Evolutionary conservation across 37 sponge, comb jelly and placozoan species (phyloP).

Genomic region (Crambe crambe): DNA sequence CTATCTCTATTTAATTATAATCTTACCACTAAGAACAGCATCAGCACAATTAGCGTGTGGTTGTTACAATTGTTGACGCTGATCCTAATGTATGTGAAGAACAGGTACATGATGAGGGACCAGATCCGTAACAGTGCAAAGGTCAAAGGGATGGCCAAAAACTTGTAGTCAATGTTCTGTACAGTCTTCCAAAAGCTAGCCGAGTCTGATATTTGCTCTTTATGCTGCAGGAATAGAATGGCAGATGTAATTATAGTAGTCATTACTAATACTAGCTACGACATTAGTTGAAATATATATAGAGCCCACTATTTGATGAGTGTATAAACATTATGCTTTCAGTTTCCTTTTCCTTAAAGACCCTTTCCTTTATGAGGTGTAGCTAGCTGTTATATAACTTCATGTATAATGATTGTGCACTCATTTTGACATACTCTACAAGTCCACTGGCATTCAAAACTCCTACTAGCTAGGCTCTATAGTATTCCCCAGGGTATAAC

Average conservation of each 20-base stretch:
- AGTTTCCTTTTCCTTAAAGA: too few relatives aligned
- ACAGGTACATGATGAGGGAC: constrained; percentile 18
- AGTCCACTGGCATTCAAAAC: too few relatives aligned
- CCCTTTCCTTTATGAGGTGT: too few relatives aligned
- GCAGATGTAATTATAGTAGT: background rate
- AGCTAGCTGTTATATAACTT: too few relatives aligned
- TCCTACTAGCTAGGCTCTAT: too few relatives aligned
- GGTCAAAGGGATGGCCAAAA: constrained; percentile 44
- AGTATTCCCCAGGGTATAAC: too few relatives aligned
- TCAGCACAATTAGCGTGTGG: background rate
- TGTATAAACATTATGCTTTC: too few relatives aligned
- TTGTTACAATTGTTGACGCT: background rate
- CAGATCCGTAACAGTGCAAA: constrained; percentile 67
- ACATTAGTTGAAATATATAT: too few relatives aligned
- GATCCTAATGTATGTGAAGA: background rate
- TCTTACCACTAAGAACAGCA: constrained; percentile 9
- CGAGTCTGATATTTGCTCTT: background rate
- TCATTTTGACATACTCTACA: too few relatives aligned
- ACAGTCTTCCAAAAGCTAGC: background rate
- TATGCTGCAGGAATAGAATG: background rate
- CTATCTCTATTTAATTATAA: too few relatives aligned
- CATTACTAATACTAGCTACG: background rate
- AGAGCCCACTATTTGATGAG: too few relatives aligned
- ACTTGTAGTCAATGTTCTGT: constrained; percentile 55
- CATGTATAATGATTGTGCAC: too few relatives aligned